Evolutionary conservation across 2,888 invertebrate species (phyloP), one percentile per base, ranked within the genome.

Genomic region (Dorcus parallelipipedus): DNA sequence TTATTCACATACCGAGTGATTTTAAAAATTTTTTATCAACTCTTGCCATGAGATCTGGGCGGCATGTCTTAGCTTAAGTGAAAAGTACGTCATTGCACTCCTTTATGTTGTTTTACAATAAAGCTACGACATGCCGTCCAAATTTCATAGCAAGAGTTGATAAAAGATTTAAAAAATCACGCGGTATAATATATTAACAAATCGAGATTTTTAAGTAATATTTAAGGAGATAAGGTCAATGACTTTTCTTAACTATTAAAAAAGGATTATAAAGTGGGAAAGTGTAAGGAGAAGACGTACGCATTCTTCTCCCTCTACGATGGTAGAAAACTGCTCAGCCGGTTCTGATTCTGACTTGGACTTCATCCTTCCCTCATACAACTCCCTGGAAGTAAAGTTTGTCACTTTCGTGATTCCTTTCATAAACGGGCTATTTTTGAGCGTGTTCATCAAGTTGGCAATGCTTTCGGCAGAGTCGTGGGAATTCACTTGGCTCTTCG

Each of bases 291-390:
- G 45, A 43, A 54, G 58, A 73, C 73, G 61, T 72, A 72, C 73
- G 61, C 66, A 62, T 63, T 75, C 75, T 62, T 75, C 73, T 38
- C 68, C 71, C 69, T 76, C 75, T 3, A 67, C 64, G 49, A 76
- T 76, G 39, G 73, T 70, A 4, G 74, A 68, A 61, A 74, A 74
- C 49, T 67, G 67, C 4, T 64, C 66, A 4, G 72, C 66, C 39
- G 70, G 66, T 33, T 71, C 70, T 7, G 71, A 68, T 33, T 71
- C 70, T 7, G 71, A 68, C n/a, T 65, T 58, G 1, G 69, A 64
- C 47, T 66, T 69, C 3, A 60, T 56, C 17, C 61, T 50, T 17
- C 58, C 60, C 38, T 61, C 55, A 47, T 60, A 61, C 43, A 62
- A 42, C 40, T 63, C 53, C 58, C 63, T 60, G 6, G 65, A 43